A percentile compares a stretch with the other conserved stretches of the same genome.
These are phyloP conservation scores for Candoia aspera DNA, from an alignment of 2,113 vertebrate species.

Conservation along the genomic window DNA sequence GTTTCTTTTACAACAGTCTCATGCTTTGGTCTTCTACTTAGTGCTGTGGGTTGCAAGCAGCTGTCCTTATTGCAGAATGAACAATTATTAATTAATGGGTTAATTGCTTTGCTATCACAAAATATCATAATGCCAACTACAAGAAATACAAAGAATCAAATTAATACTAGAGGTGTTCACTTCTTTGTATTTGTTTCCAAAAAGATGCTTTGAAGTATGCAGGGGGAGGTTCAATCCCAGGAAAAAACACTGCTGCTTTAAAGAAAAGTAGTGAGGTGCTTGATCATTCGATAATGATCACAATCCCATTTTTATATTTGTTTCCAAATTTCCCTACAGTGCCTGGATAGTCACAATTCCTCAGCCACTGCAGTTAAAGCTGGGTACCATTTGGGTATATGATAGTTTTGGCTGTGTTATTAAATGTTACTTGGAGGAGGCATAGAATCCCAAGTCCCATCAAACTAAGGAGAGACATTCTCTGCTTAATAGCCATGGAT, in stretches of 20 bases:
- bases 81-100: not conserved
- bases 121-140: not conserved
- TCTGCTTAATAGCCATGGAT: not conserved
- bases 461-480: not conserved
- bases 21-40: not conserved
- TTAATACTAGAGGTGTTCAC: not conserved
- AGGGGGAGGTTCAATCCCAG: not conserved
- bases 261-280: not conserved
- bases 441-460: not conserved
- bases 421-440: not conserved
- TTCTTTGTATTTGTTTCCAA: not conserved
- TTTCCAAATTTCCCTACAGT: not conserved
- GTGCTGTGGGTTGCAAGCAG: not conserved
- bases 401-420: not conserved
- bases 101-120: not conserved
- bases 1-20: not conserved
- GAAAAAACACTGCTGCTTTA: not conserved
- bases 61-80: not conserved
- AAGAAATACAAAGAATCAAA: not conserved
- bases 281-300: not conserved
- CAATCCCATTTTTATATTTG: not conserved
- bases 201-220: not conserved
- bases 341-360: not conserved
- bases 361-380: not conserved
- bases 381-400: not conserved